Evolutionary conservation across 2,888 invertebrate genomes (phyloP).

Genomic region (Cordilura impudica): DNA sequence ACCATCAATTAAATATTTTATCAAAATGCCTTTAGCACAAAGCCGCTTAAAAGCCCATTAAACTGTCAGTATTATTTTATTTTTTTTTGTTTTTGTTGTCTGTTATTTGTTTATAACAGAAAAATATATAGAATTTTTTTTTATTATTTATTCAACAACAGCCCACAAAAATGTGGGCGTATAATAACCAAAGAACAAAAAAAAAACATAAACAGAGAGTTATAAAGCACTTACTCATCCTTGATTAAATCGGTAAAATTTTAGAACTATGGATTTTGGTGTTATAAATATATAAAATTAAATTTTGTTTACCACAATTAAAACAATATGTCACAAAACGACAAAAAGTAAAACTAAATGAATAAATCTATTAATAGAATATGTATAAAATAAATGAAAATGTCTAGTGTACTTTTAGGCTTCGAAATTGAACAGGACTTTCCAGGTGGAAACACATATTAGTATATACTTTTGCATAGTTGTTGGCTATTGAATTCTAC

Average conservation of each 20-base stretch:
- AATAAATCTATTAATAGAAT: conserved; percentile 32
- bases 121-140: not conserved
- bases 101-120: conserved; percentile 58
- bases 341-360: conserved; percentile 2
- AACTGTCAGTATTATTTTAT: conserved; percentile 53
- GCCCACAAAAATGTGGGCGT: conserved; percentile 1
- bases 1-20: conserved; percentile 62
- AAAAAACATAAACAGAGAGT: conserved; percentile 5
- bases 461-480: conserved; percentile 1
- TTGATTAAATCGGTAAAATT: conserved; percentile 25
- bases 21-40: conserved; percentile 60
- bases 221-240: conserved; percentile 35
- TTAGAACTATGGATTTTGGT: conserved; percentile 30
- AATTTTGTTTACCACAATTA: conserved; percentile 55
- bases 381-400: conserved; percentile 31
- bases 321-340: conserved; percentile 43
- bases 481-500: too few relatives aligned
- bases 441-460: conserved; percentile 5
- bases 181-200: not conserved
- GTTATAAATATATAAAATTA: conserved; percentile 6
- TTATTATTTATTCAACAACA: not conserved
- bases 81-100: not conserved
- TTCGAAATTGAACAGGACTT: too few relatives aligned
- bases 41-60: conserved; percentile 63
- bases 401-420: conserved; percentile 17